These are phyloP conservation scores for Aphidius colemani DNA, from an alignment of 2,888 invertebrate genomes.

Conservation along the genomic window DNA sequence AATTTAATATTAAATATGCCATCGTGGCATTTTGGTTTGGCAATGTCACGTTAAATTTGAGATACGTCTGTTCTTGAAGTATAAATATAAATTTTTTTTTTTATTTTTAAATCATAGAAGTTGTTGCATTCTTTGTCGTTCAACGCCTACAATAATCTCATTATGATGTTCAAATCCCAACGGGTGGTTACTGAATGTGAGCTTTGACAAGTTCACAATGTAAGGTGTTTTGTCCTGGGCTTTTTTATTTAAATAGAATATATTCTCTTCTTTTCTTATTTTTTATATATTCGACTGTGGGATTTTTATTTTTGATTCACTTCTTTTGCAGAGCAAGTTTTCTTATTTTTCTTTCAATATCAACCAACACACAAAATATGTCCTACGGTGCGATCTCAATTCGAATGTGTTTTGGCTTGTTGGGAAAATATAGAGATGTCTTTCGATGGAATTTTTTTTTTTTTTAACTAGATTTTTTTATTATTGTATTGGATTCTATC, in stretches of 20 bases:
- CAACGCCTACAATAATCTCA: slow-evolving; percentile 58
- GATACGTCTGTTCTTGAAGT: slow-evolving; percentile 30
- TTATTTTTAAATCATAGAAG: not conserved
- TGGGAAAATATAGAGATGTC: slow-evolving; percentile 49
- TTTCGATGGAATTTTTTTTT: slow-evolving; percentile 24
- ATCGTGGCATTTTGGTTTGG: slow-evolving; percentile 33
- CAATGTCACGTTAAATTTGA: slow-evolving; percentile 32
- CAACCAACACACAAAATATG: not conserved
- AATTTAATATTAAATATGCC: slow-evolving; percentile 26
- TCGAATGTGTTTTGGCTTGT: slow-evolving; percentile 46
- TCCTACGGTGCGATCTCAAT: slow-evolving; percentile 27
- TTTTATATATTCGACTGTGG: slow-evolving; percentile 32
- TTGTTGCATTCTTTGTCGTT: slow-evolving; percentile 42
- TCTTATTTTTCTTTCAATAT: slow-evolving; percentile 31
- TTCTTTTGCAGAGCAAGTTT: slow-evolving; percentile 38
- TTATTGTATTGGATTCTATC: not conserved
- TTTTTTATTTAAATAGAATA: not conserved
- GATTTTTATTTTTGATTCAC: slow-evolving; percentile 45
- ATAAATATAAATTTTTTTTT: not conserved
- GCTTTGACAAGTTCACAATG: slow-evolving; percentile 53
- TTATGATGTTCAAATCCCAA: slow-evolving; percentile 48
- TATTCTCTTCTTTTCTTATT: not conserved
- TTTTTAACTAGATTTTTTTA: not conserved
- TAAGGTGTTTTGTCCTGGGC: slow-evolving; percentile 52
- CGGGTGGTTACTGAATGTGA: slow-evolving; percentile 29